Percentiles rank a stretch among this genome's conserved stretches.
Conservation (phyloP, 1,140 invertebrate species). For the Drosophila ambigua region DNA sequence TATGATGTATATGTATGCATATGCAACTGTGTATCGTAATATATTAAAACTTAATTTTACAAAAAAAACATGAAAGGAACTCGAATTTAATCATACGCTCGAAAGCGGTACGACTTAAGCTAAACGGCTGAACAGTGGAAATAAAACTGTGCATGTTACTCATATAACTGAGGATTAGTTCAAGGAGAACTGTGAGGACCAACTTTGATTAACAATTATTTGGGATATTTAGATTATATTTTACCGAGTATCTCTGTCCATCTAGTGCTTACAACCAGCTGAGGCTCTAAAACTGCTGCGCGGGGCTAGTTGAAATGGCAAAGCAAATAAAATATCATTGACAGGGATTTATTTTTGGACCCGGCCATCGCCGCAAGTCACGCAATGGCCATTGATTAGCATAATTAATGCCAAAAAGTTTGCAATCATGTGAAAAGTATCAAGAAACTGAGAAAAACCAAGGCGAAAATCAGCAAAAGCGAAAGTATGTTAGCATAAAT, state of each 20-base stretch:
- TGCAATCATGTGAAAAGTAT: constrained; percentile 43
- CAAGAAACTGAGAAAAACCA: constrained; percentile 12
- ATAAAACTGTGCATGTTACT: constrained; percentile 20
- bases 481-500: constrained; percentile 81
- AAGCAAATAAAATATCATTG: constrained; percentile 31
- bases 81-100: not conserved
- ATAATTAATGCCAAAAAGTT: constrained; percentile 64
- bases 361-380: constrained; percentile 17
- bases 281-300: constrained; percentile 4
- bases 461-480: constrained; percentile 50
- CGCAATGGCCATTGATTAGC: constrained; percentile 63
- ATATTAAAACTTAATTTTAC: constrained; percentile 81
- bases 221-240: too few relatives aligned
- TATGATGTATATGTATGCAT: constrained; percentile 51
- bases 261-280: too few relatives aligned
- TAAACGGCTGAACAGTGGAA: constrained; percentile 21
- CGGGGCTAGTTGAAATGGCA: constrained; percentile 1
- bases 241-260: too few relatives aligned
- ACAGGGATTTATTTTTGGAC: constrained; percentile 38
- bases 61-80: constrained; percentile 31
- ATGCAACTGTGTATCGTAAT: constrained; percentile 76
- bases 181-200: not conserved
- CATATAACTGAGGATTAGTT: not conserved
- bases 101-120: constrained; percentile 16
- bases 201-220: not conserved